Evolutionary conservation across 2,113 vertebrate genomes (phyloP).

Genomic region (Onychostoma macrolepis): DNA sequence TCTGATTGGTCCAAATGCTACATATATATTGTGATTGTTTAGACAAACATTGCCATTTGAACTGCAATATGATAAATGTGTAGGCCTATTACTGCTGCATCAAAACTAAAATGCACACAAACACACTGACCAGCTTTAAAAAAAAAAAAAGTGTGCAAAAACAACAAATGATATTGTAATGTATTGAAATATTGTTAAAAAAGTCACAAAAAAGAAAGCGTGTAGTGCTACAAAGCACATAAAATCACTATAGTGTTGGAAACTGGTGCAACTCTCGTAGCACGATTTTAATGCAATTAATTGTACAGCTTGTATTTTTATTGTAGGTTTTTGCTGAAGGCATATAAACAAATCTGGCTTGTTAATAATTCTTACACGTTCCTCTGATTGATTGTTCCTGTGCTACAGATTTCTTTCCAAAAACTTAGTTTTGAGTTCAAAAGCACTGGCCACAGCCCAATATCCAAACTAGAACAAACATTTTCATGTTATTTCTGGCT

Average conservation of each 20-base stretch:
- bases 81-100: no score
- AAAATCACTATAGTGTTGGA: not conserved
- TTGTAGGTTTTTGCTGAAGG: not conserved
- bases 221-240: not conserved
- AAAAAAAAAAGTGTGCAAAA: not conserved
- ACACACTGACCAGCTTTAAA: not conserved
- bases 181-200: not conserved
- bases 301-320: not conserved
- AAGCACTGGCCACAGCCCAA: not conserved
- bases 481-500: constrained; percentile 4
- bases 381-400: not conserved
- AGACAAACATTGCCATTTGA: no score
- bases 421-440: not conserved
- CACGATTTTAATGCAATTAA: not conserved
- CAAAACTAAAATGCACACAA: no score
- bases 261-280: not conserved
- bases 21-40: no score
- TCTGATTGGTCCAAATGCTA: no score
- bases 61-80: no score
- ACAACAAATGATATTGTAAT: not conserved
- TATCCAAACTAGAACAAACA: not conserved
- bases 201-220: not conserved
- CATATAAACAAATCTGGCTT: not conserved
- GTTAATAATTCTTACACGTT: not conserved
- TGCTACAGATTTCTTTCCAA: not conserved